These are phyloP conservation scores for Diabrotica virgifera DNA, from an alignment of 1,140 invertebrate species.

Conservation along the genomic window DNA sequence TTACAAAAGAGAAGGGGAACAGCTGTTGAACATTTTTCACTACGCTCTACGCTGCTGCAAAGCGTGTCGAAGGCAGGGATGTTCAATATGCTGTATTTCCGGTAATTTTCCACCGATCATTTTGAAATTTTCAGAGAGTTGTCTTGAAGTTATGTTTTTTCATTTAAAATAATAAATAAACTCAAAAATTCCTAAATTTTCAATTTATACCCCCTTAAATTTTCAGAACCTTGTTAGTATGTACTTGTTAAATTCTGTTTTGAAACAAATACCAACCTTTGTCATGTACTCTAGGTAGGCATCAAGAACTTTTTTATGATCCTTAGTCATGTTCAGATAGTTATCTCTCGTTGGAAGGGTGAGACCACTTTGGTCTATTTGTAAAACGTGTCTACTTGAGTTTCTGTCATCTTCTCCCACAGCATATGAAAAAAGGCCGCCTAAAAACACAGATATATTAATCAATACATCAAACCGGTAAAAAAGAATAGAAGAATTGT, in stretches of 20 bases:
- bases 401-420: conserved; percentile 93
- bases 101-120: too few species aligned
- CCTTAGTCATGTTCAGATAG: conserved; percentile 85
- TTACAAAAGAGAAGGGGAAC: too few species aligned
- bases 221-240: too few species aligned
- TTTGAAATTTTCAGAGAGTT: too few species aligned
- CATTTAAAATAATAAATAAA: too few species aligned
- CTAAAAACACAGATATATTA: neutral
- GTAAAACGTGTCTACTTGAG: conserved; percentile 81
- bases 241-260: neutral
- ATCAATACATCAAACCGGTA: neutral
- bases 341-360: conserved; percentile 86
- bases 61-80: too few species aligned
- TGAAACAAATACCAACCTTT: conserved; percentile 54
- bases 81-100: too few species aligned
- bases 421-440: conserved; percentile 83
- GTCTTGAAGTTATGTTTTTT: too few species aligned
- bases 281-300: conserved; percentile 94
- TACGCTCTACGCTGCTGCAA: too few species aligned
- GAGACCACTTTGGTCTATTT: conserved; percentile 91
- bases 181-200: too few species aligned
- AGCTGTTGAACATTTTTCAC: too few species aligned
- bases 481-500: neutral
- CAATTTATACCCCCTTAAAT: too few species aligned
- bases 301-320: conserved; percentile 73